Evolutionary conservation across 2,888 invertebrate species (phyloP).

Genomic region (Amphipoea oculea): DNA sequence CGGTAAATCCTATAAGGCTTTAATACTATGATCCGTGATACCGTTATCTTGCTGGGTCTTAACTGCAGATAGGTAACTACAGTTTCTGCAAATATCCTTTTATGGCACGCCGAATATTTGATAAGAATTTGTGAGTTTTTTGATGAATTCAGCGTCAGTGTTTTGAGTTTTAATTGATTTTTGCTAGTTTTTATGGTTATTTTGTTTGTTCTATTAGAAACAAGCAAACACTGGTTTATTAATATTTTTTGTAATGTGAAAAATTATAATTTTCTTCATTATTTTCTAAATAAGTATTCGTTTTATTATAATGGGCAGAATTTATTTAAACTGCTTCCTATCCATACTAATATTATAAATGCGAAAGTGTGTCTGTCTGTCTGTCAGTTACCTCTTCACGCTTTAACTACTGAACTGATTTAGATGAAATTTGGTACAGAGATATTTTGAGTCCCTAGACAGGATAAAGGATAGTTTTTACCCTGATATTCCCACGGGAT

Average conservation of each 20-base stretch:
- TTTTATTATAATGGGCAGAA: neutral
- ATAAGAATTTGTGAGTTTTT: slow-evolving; percentile 19
- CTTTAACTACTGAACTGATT: no score
- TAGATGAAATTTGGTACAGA: no score
- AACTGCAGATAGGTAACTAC: slow-evolving; percentile 56
- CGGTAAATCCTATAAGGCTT: slow-evolving; percentile 56
- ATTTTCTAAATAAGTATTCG: neutral
- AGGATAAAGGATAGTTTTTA: no score
- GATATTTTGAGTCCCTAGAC: no score
- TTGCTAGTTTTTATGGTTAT: neutral
- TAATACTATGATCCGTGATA: slow-evolving; percentile 73
- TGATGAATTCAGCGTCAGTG: neutral
- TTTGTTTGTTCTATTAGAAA: neutral
- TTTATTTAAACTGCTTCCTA: no score
- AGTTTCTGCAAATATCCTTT: slow-evolving; percentile 63
- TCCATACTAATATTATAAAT: no score
- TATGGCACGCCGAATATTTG: slow-evolving; percentile 12
- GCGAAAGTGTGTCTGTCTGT: no score
- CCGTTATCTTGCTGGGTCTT: slow-evolving; percentile 68
- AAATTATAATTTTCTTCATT: neutral
- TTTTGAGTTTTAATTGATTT: neutral
- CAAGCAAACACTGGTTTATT: neutral
- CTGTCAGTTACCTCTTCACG: no score
- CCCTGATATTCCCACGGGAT: no score
- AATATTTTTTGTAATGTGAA: neutral